phyloP scores from a whole-genome alignment of 2,797 vertebrate genomes.

The Chromobotia macracanthus region DNA sequence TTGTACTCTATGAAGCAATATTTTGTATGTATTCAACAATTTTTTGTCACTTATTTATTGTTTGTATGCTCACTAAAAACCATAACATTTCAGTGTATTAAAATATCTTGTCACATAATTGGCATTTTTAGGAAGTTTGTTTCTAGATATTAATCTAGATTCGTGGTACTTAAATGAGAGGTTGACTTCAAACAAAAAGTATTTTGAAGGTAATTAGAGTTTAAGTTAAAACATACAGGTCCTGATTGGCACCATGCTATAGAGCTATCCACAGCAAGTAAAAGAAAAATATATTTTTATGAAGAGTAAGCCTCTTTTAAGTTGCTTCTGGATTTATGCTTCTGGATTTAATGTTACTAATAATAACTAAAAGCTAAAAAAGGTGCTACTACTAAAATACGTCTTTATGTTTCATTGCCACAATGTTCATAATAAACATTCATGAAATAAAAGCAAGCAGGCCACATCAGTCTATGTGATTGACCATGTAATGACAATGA shows the following conservation, averaged over 20 bases:
- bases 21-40: slow-evolving; percentile 8
- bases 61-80: slow-evolving; percentile 15
- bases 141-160: not conserved
- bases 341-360: not conserved
- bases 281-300: not conserved
- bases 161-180: not conserved
- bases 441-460: slow-evolving; percentile 5
- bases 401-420: slow-evolving; percentile 4
- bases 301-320: not conserved
- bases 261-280: not conserved
- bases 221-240: not conserved
- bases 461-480: not conserved
- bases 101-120: not conserved
- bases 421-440: slow-evolving; percentile 18
- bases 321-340: not conserved
- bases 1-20: slow-evolving; percentile 23
- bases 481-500: not conserved
- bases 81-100: not conserved
- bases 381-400: slow-evolving; percentile 22
- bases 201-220: not conserved
- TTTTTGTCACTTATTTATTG: slow-evolving; percentile 38
- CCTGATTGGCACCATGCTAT: not conserved
- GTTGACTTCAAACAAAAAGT: not conserved
- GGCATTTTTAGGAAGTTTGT: not conserved
- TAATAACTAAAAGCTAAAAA: not conserved